phyloP scores from a whole-genome alignment of 30 jellyfish, hydroid and myxozoan species.

The Chrysaora quinquecirrha region DNA sequence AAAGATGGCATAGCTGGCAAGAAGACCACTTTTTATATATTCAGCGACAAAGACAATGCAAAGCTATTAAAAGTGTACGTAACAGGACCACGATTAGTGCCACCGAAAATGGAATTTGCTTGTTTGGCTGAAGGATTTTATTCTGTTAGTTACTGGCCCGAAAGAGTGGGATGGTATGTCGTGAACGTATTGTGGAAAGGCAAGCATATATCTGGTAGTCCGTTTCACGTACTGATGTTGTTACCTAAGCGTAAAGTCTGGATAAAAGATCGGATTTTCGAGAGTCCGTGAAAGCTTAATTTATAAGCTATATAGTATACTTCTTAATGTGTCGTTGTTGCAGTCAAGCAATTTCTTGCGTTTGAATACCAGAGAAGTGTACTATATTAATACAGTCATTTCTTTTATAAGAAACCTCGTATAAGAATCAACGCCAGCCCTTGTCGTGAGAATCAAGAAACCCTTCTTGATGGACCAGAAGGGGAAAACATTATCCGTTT shows the following conservation, averaged over 20 bases:
- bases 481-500: no score
- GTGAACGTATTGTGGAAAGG: conserved; percentile 74
- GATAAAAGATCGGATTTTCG: conserved; percentile 26
- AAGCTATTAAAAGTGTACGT: conserved; percentile 32
- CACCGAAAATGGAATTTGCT: conserved; percentile 41
- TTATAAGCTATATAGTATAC: no score
- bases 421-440: no score
- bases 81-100: conserved; percentile 59
- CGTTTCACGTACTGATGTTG: conserved; percentile 63
- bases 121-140: conserved; percentile 59
- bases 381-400: no score
- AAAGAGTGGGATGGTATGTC: conserved; percentile 75
- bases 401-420: no score
- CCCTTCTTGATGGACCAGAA: no score
- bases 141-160: conserved; percentile 75
- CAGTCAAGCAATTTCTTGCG: no score
- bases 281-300: no score
- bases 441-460: no score
- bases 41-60: conserved; percentile 58
- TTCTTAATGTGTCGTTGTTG: no score
- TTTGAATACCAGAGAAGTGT: no score
- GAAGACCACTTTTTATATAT: conserved; percentile 45
- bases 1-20: conserved; percentile 60
- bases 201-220: conserved; percentile 78
- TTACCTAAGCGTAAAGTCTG: conserved; percentile 72